Base-by-base conservation (phyloP, 2,888 invertebrate species). In the Hipparchia semele region DNA sequence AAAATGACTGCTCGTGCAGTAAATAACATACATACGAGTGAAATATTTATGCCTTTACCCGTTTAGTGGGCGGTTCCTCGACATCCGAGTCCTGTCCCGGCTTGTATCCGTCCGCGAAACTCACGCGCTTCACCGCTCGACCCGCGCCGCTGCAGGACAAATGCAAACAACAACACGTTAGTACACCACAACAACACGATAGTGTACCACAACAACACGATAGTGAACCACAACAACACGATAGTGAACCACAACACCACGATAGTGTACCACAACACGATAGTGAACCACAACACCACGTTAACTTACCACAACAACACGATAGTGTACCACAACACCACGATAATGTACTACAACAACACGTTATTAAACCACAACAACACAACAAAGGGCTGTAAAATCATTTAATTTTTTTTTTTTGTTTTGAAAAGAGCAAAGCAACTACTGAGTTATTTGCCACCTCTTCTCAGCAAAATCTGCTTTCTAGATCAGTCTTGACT, bases 31-130 rank as follows among this genome's bases (percentile, higher is more conserved):
- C 13, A 58, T 58, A 58, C 13, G 10, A 53, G 12, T 23, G 23
- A 23, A 23, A 23, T 23, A 23, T 23, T 23, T 23, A 23, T 23
- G 23, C 33, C 56, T 2, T 71, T 79, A 94, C 94, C 90, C 89
- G 93, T 70, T 85, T 92, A 5, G 83, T 79, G 0, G 93, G 94
- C 5, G 93, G 92, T 2, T 89, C 89, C 71, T 94, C 94, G 0
- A 86, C 84, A 58, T 94, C 94, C 0, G 94, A 94, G 81, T 94
- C 94, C 76, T 94, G 94, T 1, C 94, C 94, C 0, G 94, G 94
- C 72, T 87, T 87, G 84, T 93, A 94, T 0, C 94, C 94, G 78
- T 94, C 94, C 2, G 94, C 94, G 81, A 94, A 94, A 70, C 89
- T 90, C 33, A 94, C 94, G 0, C 92, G 88, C 79, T 94, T 94